Evolutionary conservation across 2,113 vertebrate genomes (phyloP).

Genomic region (Atractosteus spatula): DNA sequence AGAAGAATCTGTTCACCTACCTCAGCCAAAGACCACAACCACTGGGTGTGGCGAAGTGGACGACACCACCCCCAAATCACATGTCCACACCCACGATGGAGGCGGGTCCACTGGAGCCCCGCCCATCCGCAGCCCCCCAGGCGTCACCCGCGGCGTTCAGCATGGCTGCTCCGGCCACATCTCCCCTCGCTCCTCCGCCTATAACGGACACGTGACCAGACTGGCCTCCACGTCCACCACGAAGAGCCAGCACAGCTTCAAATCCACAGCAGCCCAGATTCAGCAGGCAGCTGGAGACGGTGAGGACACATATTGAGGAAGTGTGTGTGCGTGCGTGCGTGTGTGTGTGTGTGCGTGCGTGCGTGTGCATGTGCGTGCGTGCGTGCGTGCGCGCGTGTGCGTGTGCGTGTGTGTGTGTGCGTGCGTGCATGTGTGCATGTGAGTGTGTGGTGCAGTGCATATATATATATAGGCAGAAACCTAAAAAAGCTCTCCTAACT

Average conservation of each 20-base stretch:
- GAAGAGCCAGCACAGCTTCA: constrained; percentile 51
- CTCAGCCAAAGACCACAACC: constrained; percentile 19
- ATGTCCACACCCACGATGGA: not conserved
- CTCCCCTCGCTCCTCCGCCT: too few species aligned
- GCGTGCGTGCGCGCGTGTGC: too few species aligned
- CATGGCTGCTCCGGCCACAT: constrained; percentile 26
- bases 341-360: too few species aligned
- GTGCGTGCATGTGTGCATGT: too few species aligned
- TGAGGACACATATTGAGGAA: constrained; percentile 38
- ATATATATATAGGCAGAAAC: too few species aligned
- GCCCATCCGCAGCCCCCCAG: constrained; percentile 8
- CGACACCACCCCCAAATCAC: too few species aligned
- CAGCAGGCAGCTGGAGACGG: constrained; percentile 64
- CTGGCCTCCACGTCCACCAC: constrained; percentile 36
- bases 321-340: too few species aligned
- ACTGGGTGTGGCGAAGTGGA: not conserved
- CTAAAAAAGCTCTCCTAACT: too few species aligned
- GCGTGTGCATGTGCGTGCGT: too few species aligned
- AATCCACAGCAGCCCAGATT: constrained; percentile 54
- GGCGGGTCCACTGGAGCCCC: constrained; percentile 3
- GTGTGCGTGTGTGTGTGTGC: too few species aligned
- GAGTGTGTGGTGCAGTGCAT: too few species aligned
- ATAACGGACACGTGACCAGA: not conserved
- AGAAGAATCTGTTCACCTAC: not conserved
- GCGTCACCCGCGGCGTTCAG: not conserved